Base-by-base conservation (phyloP, 2,888 invertebrate genomes). In the Heteropelma amictum region DNA sequence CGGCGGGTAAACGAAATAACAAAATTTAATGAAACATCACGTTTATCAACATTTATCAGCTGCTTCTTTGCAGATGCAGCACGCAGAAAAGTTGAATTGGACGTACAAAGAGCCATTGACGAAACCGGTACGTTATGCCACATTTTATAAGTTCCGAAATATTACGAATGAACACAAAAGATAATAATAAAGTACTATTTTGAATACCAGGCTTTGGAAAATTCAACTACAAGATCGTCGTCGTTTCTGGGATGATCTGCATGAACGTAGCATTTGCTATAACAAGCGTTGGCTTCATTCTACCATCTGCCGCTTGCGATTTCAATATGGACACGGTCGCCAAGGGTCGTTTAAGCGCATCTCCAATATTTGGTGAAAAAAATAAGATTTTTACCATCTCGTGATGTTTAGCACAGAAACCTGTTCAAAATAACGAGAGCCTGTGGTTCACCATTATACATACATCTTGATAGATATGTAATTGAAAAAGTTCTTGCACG, bases 241-340 rank as follows among this genome's bases (percentile, higher is more conserved):
- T 94, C 72, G 89, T 96, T 89, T 94, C 94, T 82, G 95, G 96
- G 12, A 90, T 95, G 84, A 95, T 96, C 77, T 96, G 95, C 87
- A 91, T 95, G 80, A 95, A 95, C 90, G 95, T 95, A 45, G 95
- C 96, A 63, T 92, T 96, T 78, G 95, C 94, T 28, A 93, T 95
- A 84, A 94, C 94, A 58, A 95, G 93, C 80, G 92, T 96, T 76
- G 96, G 96, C 56, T 96, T 96, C 87, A 94, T 96, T 72, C 89
- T 97, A 72, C 96, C 96, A 3, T 93, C 96, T 1, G 96, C 95
- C 54, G 93, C 94, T 87, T 95, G 95, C 90, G 95, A 95, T 90
- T 95, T 95, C 90, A 89, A 91, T 79, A 94, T 95, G 94, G 93
- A 93, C 42, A 95, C 95, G 1, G 87, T 92, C 33, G 95, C 95